A percentile compares a stretch with the other conserved stretches of the same genome.
Conservation (phyloP, 2,797 vertebrate genomes). For the Sebastes paucispinis region DNA sequence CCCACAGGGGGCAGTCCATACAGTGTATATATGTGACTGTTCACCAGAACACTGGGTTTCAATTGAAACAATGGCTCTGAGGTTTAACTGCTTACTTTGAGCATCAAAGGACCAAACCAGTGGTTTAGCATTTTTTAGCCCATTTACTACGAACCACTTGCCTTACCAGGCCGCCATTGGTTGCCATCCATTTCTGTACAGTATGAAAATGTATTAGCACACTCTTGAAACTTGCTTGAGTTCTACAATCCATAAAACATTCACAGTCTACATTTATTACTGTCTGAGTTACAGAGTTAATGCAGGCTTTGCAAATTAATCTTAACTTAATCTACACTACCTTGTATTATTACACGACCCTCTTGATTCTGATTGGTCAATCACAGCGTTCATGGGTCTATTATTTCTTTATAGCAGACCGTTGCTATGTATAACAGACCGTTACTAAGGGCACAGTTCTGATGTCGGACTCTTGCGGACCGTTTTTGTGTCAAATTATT, state of each 20-base stretch:
- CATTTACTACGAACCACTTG: background rate
- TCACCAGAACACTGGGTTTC: background rate
- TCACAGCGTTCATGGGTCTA: too few relatives aligned
- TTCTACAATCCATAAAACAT: background rate
- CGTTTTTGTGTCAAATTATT: too few relatives aligned
- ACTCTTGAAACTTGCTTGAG: background rate
- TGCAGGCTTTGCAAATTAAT: background rate
- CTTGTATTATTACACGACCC: too few relatives aligned
- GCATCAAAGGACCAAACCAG: background rate
- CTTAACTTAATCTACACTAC: background rate
- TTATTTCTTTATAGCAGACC: too few relatives aligned
- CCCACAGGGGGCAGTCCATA: slow-evolving; percentile 27
- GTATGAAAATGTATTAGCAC: too few relatives aligned
- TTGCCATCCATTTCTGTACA: background rate
- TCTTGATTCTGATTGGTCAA: too few relatives aligned
- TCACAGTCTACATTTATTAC: background rate
- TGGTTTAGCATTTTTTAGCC: background rate
- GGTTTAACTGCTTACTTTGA: background rate
- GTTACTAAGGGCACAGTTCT: too few relatives aligned
- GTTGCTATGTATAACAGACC: too few relatives aligned
- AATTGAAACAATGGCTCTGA: background rate
- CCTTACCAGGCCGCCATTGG: background rate
- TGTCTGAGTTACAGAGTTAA: background rate
- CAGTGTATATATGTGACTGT: background rate
- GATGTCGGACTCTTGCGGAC: too few relatives aligned